phyloP scores from a whole-genome alignment of 2,797 vertebrate genomes.

The Sebastolobus altivelis region DNA sequence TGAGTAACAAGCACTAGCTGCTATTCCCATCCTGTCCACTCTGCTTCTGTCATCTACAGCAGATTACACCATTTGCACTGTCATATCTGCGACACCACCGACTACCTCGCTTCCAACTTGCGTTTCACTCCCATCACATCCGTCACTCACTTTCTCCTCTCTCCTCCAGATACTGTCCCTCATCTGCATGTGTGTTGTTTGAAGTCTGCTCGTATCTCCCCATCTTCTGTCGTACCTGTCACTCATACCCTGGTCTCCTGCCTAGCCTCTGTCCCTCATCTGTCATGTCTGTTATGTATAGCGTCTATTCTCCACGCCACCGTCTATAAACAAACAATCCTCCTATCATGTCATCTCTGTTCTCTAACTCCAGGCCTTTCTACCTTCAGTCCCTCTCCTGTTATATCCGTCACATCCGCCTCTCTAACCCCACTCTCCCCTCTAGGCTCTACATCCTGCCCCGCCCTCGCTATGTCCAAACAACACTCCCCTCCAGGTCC shows the following conservation, averaged over 20 bases:
- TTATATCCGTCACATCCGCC: conserved; percentile 18
- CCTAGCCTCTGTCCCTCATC: conserved; percentile 38
- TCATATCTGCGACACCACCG: conserved; percentile 44
- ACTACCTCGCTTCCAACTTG: conserved; percentile 19
- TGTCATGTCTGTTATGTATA: conserved; percentile 43
- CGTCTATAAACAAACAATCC: conserved; percentile 50
- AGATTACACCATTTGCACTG: conserved; percentile 47
- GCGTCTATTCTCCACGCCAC: conserved; percentile 26
- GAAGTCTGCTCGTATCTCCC: conserved; percentile 48
- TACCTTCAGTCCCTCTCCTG: conserved; percentile 22
- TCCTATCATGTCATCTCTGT: conserved; percentile 32
- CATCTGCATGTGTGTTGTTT: conserved; percentile 62
- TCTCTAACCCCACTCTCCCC: conserved; percentile 37
- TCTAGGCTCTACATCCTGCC: conserved; percentile 40
- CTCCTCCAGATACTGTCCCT: conserved; percentile 30
- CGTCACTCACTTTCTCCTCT: conserved; percentile 40
- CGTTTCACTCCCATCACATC: conserved; percentile 41
- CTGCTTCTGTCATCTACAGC: conserved; percentile 40
- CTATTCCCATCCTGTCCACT: conserved; percentile 30
- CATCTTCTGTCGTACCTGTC: conserved; percentile 39
- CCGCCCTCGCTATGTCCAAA: conserved; percentile 52
- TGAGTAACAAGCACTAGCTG: conserved; percentile 8
- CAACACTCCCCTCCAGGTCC: conserved; percentile 56
- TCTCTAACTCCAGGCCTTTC: conserved; percentile 26
- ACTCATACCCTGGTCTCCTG: conserved; percentile 38